These are phyloP conservation scores for Zhuqinia jingwanae DNA, from an alignment of 2,888 invertebrate genomes.

Conservation along the genomic window DNA sequence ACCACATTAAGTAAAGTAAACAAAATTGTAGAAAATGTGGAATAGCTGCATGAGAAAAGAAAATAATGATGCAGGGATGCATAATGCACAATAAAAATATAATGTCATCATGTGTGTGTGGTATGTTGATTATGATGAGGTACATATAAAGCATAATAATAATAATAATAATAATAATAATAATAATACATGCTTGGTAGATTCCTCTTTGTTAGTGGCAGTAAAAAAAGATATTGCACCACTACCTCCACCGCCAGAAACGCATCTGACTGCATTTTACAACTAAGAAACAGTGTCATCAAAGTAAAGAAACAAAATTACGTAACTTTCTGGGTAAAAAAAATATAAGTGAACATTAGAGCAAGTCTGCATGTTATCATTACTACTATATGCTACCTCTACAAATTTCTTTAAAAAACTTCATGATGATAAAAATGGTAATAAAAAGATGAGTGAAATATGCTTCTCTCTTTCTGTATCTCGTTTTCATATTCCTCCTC, in stretches of 20 bases:
- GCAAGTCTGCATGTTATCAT: background rate
- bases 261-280: too few species aligned
- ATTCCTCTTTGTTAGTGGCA: too few species aligned
- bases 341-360: background rate
- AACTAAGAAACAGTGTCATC: background rate
- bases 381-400: background rate
- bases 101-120: conserved; percentile 39
- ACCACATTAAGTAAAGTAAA: conserved; percentile 51
- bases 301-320: background rate
- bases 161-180: too few species aligned
- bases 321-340: background rate
- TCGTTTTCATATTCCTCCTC: background rate
- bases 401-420: background rate
- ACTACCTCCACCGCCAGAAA: background rate
- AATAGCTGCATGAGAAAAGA: background rate
- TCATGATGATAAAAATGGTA: background rate
- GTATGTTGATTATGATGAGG: conserved; percentile 23
- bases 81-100: conserved; percentile 29
- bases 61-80: conserved; percentile 11
- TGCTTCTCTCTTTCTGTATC: background rate
- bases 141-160: background rate
- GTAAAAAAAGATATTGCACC: background rate
- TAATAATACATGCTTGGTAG: too few species aligned
- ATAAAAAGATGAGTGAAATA: conserved; percentile 29
- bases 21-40: background rate